Evolutionary conservation across 2,888 invertebrate species (phyloP).

Genomic region (Acanthosepion pharaonis): DNA sequence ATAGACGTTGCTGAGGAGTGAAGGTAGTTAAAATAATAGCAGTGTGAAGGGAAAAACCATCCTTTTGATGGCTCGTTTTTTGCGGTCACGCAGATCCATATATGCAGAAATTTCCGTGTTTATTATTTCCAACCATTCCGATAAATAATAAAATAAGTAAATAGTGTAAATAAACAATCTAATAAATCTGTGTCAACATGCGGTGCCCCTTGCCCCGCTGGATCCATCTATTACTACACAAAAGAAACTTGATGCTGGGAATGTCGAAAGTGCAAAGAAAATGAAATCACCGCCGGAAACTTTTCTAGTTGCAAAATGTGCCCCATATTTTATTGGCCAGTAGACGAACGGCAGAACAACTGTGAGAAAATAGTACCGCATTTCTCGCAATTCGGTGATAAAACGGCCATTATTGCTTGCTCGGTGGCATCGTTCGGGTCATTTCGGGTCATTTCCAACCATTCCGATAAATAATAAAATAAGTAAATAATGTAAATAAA

Average conservation of each 20-base stretch:
- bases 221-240: slow-evolving; percentile 64
- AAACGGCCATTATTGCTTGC: slow-evolving; percentile 56
- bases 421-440: slow-evolving; percentile 54
- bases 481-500: too few relatives aligned
- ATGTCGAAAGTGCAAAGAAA: slow-evolving; percentile 64
- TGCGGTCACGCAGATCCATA: too few relatives aligned
- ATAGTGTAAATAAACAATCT: too few relatives aligned
- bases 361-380: slow-evolving; percentile 55
- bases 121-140: too few relatives aligned
- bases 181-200: slow-evolving; percentile 59
- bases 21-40: too few relatives aligned
- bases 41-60: too few relatives aligned
- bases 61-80: too few relatives aligned
- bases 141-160: too few relatives aligned
- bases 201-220: slow-evolving; percentile 56
- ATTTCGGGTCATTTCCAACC: too few relatives aligned
- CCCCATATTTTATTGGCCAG: slow-evolving; percentile 57
- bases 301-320: slow-evolving; percentile 63
- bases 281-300: slow-evolving; percentile 63
- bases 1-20: too few relatives aligned
- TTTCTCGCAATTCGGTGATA: slow-evolving; percentile 53
- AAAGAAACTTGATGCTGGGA: slow-evolving; percentile 69
- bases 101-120: too few relatives aligned
- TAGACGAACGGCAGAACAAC: slow-evolving; percentile 50
- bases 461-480: too few relatives aligned